phyloP scores from a whole-genome alignment of 2,797 vertebrate species.

The Paratrypauchen microcephalus region DNA sequence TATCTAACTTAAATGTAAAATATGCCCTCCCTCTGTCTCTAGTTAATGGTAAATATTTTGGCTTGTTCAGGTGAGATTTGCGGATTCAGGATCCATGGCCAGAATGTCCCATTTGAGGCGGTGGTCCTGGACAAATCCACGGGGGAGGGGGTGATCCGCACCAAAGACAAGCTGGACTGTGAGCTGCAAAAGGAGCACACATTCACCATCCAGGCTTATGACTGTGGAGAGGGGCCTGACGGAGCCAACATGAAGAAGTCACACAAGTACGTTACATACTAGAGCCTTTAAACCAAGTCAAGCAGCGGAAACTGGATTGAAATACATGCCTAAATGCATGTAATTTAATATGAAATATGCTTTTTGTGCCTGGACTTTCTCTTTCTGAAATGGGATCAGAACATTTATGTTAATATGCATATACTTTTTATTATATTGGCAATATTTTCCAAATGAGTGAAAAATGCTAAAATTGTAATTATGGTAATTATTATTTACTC shows the following conservation, averaged over 20 bases:
- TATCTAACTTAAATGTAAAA: slow-evolving; percentile 36
- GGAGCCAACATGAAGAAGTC: slow-evolving; percentile 91
- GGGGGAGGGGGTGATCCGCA: slow-evolving; percentile 91
- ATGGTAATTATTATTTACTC: neutral
- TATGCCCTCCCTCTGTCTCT: neutral
- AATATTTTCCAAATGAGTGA: no score
- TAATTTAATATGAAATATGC: no score
- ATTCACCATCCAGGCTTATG: slow-evolving; percentile 95
- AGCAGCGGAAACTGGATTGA: neutral
- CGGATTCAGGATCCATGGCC: slow-evolving; percentile 96
- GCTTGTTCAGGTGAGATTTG: slow-evolving; percentile 94
- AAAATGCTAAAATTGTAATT: neutral
- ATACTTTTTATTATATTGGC: no score
- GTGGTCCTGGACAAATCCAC: slow-evolving; percentile 97
- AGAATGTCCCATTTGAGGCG: slow-evolving; percentile 95
- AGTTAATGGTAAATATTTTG: slow-evolving; percentile 42
- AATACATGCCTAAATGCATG: neutral
- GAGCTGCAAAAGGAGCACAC: slow-evolving; percentile 97
- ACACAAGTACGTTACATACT: slow-evolving; percentile 88
- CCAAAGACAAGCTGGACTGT: slow-evolving; percentile 94
- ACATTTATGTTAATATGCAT: no score
- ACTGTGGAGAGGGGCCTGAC: slow-evolving; percentile 94
- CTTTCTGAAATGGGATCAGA: no score
- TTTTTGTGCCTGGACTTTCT: no score
- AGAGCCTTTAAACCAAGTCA: neutral